Conservation (phyloP, 92 coral and sea anemone species). For the Montipora capitata region DNA sequence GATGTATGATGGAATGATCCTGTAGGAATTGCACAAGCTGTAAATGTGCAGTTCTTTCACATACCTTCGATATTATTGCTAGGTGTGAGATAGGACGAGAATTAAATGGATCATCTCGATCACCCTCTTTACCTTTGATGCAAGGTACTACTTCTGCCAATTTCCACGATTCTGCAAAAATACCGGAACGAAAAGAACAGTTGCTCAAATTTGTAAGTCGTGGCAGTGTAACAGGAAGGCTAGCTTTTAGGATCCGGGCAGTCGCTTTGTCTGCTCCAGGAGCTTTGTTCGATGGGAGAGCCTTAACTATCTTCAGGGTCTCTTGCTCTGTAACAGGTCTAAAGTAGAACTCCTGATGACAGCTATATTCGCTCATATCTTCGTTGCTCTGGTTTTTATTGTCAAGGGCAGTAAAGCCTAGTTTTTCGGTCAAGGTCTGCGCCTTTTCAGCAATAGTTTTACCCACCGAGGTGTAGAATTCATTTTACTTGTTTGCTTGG, state of each 20-base stretch:
- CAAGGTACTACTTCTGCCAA: constrained; percentile 51
- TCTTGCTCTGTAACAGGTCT: too few relatives aligned
- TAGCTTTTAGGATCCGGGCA: constrained; percentile 10
- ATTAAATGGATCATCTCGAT: constrained; percentile 63
- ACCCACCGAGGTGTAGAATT: neutral
- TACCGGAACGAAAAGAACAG: constrained; percentile 43
- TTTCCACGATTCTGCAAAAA: constrained; percentile 64
- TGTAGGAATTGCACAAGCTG: constrained; percentile 38
- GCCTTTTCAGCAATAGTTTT: constrained; percentile 3
- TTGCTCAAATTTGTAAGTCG: constrained; percentile 56
- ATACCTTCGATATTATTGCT: constrained; percentile 50
- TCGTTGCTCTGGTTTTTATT: too few relatives aligned
- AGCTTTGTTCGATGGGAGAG: neutral
- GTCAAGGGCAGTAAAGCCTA: neutral
- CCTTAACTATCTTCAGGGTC: too few relatives aligned
- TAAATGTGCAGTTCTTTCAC: neutral
- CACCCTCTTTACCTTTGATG: constrained; percentile 37
- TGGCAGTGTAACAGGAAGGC: constrained; percentile 30
- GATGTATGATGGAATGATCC: neutral
- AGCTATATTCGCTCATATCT: too few relatives aligned
- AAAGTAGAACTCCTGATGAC: too few relatives aligned
- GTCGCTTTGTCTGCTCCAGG: neutral
- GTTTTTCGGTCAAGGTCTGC: neutral
- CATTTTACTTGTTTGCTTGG: neutral
- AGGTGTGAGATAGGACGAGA: constrained; percentile 58